Percentiles rank a stretch among this genome's conserved stretches.
phyloP scores from a whole-genome alignment of 2,888 invertebrate genomes.

The Crossocerus cetratus region DNA sequence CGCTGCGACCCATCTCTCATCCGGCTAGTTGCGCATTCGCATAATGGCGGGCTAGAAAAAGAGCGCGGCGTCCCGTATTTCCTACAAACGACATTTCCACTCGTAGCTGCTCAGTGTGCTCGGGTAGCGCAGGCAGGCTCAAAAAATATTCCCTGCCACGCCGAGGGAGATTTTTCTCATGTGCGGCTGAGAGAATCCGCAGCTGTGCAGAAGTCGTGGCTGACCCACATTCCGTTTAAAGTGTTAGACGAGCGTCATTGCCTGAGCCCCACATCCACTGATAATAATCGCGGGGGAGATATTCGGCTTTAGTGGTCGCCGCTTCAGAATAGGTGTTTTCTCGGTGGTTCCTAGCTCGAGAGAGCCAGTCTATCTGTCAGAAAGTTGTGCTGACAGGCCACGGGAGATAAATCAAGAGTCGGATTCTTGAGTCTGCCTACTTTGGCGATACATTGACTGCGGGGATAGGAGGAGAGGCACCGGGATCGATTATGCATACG shows the following conservation, averaged over 20 bases:
- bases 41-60: background rate
- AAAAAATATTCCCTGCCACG: conserved; percentile 16
- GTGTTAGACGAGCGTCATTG: conserved; percentile 50
- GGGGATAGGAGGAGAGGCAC: conserved; percentile 19
- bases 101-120: background rate
- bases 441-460: conserved; percentile 14
- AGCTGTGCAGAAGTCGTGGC: conserved; percentile 11
- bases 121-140: background rate
- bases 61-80: background rate
- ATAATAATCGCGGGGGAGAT: too few relatives aligned
- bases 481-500: conserved; percentile 49
- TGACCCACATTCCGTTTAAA: conserved; percentile 51
- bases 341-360: too few relatives aligned
- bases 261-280: conserved; percentile 38
- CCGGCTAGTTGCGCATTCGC: background rate
- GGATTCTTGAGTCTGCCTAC: conserved; percentile 18
- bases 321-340: too few relatives aligned
- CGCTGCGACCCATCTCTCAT: background rate
- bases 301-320: too few relatives aligned
- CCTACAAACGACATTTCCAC: conserved; percentile 2
- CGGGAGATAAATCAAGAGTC: conserved; percentile 36
- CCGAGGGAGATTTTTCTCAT: conserved; percentile 39
- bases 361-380: background rate
- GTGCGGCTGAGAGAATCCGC: conserved; percentile 27
- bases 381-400: conserved; percentile 10